Evolutionary conservation across 2,888 invertebrate species (phyloP), one percentile per base, ranked within the genome.

Genomic region (Oscheius sp.): DNA sequence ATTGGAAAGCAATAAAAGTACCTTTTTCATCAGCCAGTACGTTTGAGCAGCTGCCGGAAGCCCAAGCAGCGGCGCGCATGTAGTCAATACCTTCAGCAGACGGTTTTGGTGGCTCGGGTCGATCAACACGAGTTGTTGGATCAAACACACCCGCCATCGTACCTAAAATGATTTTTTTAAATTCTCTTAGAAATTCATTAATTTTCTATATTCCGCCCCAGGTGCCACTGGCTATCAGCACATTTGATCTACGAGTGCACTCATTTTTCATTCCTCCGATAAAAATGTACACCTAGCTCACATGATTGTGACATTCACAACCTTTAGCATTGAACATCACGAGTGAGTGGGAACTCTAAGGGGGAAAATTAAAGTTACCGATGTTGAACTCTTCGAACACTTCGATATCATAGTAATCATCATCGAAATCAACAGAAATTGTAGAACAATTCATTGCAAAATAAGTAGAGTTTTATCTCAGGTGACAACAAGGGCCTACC

Each of bases 61-160:
- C 76, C 85, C 85, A 85, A 12, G 78, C 74, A 8, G 85, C 84
- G 3, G 85, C 85, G 17, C 85, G 57, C 10, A 82, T 82, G 65
- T 85, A 85, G 65, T 85, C 85, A 33, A 85, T 80, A 1, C 81
- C 83, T 10, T 65, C 71, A 0, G 68, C 50, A 6, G 64, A 34
- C 27, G 78, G 78, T 31, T 63, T 33, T 31, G 72, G 73, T 12
- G 78, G 78, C n/a, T 68, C 57, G 15, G 72, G 67, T 5, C 78
- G 73, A 39, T 65, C 66, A 12, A 50, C 50, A n/a, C 63, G 46
- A 17, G 69, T 69, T 10, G 57, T 61, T 45, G 68, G 70, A 42
- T 78, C 78, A 46, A 78, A 78, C 70, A 78, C 37, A 12, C 20
- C 33, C 33, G 55, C 25, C 55, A 55, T 55, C 25, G 5, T 25